Evolutionary conservation across 2,888 invertebrate species (phyloP), one percentile per base, ranked within the genome.

Genomic region (Pristionchus entomophagus): DNA sequence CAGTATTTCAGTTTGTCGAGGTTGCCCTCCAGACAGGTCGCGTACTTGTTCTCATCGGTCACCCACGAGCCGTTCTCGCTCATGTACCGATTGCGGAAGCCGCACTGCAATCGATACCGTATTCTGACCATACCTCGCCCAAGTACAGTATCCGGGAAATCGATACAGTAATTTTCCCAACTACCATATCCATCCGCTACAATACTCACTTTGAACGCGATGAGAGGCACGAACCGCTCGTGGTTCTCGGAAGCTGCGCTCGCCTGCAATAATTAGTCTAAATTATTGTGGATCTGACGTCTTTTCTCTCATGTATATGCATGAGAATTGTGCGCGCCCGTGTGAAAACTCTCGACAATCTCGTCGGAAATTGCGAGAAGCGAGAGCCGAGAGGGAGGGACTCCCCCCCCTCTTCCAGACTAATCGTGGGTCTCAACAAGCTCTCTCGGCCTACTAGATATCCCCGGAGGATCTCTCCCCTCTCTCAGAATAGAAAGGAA

Each of bases 1-100:
- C 93, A 93, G 88, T 93, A 93, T 88, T 93, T 93, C 59, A 93
- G 89, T 82, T 93, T 93, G 88, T 93, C 93, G 84, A 92, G 87
- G 86, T 93, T 93, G 80, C 93, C 93, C 35, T 90, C 88, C 78
- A 93, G 88, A 86, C 93, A 93, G 56, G 90, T 89, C 77, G 93
- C 93, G 80, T 89, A 91, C 38, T 89, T 89, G 87, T 91, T 90
- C 26, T 89, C 87, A 82, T 93, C 93, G 59, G 90, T 88, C 65
- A 88, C 87, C 93, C 93, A 93, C 35, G 89, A 87, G 41, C 93
- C 93, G 51, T 91, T 87, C 69, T 90, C 90, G 69, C 88, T 87
- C 88, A 92, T 88, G 87, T 90, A 93, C 84, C 91, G 89, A 88
- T 93, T 93, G 32, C 90, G 88, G 59, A 22, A 84, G 19, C 85